Conservation (phyloP, 2,797 vertebrate genomes). For the Diplodus sargus region DNA sequence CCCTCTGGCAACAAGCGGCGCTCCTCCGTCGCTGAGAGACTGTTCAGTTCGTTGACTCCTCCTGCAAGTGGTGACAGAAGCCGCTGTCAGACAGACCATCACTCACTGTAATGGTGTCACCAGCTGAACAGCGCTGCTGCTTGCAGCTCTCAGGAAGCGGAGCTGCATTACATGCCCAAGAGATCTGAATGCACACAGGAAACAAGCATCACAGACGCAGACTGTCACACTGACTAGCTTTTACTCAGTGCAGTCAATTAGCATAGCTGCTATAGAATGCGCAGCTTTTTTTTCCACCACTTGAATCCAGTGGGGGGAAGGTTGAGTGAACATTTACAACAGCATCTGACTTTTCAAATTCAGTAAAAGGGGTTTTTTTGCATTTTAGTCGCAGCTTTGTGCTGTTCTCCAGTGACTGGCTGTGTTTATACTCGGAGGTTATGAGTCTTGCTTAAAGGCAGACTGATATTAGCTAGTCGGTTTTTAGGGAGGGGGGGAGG, state of each 20-base stretch:
- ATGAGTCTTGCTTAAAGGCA: neutral
- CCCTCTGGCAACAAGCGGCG: slow-evolving; percentile 67
- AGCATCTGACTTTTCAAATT: neutral
- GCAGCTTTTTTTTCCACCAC: slow-evolving; percentile 5
- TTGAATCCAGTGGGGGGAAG: slow-evolving; percentile 21
- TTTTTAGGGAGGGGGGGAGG: neutral
- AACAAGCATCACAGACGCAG: slow-evolving; percentile 49
- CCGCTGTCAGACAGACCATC: slow-evolving; percentile 72
- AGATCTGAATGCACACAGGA: slow-evolving; percentile 62
- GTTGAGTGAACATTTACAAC: slow-evolving; percentile 23
- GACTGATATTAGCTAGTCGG: neutral
- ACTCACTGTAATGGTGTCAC: slow-evolving; percentile 71
- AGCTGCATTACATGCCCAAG: slow-evolving; percentile 58
- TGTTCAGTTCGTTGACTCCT: slow-evolving; percentile 69
- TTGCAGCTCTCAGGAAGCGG: slow-evolving; percentile 61
- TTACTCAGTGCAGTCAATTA: slow-evolving; percentile 53
- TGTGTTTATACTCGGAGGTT: neutral
- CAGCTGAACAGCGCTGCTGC: slow-evolving; percentile 55
- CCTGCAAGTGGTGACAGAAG: slow-evolving; percentile 67
- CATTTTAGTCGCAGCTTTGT: neutral
- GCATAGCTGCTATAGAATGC: slow-evolving; percentile 41
- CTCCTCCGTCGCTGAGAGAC: slow-evolving; percentile 56
- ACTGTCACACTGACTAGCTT: slow-evolving; percentile 53
- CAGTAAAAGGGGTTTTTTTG: neutral
- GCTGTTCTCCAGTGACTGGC: neutral